phyloP scores from a whole-genome alignment of 2,113 vertebrate species.

The Mormoops blainvillei region DNA sequence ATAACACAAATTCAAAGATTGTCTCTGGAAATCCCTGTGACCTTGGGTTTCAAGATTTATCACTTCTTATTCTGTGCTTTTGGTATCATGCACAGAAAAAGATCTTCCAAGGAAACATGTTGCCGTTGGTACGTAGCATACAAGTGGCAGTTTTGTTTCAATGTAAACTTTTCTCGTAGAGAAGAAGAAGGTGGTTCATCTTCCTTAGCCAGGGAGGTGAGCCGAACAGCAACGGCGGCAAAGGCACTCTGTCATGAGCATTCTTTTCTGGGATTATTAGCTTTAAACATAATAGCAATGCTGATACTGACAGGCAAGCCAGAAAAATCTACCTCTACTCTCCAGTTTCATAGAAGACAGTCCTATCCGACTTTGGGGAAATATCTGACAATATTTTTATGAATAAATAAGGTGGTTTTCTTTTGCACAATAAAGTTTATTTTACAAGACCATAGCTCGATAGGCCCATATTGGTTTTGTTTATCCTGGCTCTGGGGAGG shows the following conservation, averaged over 20 bases:
- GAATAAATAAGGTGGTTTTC: conserved; percentile 66
- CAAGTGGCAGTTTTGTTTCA: not conserved
- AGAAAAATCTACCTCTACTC: not conserved
- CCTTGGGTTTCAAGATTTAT: not conserved
- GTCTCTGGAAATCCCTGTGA: not conserved
- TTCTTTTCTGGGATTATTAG: not conserved
- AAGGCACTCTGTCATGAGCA: not conserved
- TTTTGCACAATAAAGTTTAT: conserved; percentile 71
- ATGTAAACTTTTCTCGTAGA: not conserved
- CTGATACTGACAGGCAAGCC: not conserved
- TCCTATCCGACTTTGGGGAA: conserved; percentile 21
- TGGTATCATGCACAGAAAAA: not conserved
- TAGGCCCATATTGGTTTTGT: conserved; percentile 72
- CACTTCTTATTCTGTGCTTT: not conserved
- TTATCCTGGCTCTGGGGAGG: conserved; percentile 70
- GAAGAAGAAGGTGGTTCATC: not conserved
- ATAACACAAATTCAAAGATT: not conserved
- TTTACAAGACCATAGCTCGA: conserved; percentile 63
- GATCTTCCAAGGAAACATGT: not conserved
- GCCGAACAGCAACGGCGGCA: not conserved
- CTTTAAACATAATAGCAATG: not conserved
- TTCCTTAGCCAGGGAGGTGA: not conserved
- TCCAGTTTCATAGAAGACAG: conserved; percentile 44
- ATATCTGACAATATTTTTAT: conserved; percentile 50
- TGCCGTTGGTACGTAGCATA: not conserved